Conservation (phyloP, 53 echinoderm and acorn worm species). For the Astropecten irregularis region DNA sequence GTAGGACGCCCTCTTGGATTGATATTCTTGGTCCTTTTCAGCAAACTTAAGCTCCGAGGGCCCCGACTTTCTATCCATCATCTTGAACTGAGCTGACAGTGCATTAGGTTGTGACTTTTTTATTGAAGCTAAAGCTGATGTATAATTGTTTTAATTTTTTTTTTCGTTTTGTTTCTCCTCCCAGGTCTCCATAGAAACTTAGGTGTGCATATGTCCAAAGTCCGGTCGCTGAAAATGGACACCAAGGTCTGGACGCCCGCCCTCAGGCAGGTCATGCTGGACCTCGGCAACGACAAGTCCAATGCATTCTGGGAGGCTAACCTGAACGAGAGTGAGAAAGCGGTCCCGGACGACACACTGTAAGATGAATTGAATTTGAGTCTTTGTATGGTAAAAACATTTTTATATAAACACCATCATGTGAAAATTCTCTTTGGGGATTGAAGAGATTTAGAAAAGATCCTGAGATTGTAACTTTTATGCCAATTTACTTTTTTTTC, state of each 20-base stretch:
- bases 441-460: no score
- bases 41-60: no score
- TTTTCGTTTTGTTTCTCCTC: neutral
- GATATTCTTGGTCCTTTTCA: no score
- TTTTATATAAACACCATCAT: neutral
- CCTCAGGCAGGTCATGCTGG: constrained; percentile 73
- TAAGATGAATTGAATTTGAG: constrained; percentile 71
- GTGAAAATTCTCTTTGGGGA: no score
- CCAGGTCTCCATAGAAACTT: constrained; percentile 89
- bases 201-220: constrained; percentile 91
- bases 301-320: constrained; percentile 87
- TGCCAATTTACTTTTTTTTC: no score
- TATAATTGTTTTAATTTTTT: neutral
- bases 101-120: no score
- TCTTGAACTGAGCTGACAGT: no score
- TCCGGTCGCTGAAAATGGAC: constrained; percentile 94
- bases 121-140: neutral
- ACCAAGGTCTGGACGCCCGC: constrained; percentile 79
- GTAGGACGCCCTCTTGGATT: no score
- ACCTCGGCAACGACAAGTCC: constrained; percentile 72
- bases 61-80: neutral
- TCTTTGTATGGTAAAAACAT: neutral
- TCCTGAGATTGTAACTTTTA: neutral
- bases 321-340: constrained; percentile 64
- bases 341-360: constrained; percentile 82